phyloP scores from a whole-genome alignment of 2,797 vertebrate species.

The Ctenosaura bakeri region DNA sequence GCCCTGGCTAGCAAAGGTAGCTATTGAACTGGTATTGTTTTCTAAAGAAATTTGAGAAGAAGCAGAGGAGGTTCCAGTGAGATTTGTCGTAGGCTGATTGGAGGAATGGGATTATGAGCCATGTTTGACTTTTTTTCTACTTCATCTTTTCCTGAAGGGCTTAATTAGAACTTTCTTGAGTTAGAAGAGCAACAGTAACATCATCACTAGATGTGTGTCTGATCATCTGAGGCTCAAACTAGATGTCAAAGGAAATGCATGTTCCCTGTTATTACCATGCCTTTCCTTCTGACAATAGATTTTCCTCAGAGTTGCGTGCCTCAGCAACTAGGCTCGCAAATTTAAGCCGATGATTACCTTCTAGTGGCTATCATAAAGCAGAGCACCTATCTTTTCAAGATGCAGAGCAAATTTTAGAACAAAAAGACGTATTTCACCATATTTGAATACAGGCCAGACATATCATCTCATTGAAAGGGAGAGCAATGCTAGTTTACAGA shows the following conservation, averaged over 20 bases:
- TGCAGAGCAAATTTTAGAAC: no score
- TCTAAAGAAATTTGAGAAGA: slow-evolving; percentile 65
- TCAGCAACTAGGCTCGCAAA: no score
- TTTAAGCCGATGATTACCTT: no score
- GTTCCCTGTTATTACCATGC: not conserved
- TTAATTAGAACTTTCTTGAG: slow-evolving; percentile 44
- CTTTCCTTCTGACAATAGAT: not conserved
- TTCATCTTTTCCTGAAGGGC: slow-evolving; percentile 47
- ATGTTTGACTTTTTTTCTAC: slow-evolving; percentile 42
- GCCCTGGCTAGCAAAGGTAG: slow-evolving; percentile 29
- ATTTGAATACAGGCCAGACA: no score
- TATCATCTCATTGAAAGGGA: not conserved
- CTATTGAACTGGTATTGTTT: slow-evolving; percentile 54
- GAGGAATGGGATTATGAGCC: slow-evolving; percentile 57
- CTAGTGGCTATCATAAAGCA: not conserved
- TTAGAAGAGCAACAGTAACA: slow-evolving; percentile 42
- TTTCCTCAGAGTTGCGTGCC: no score
- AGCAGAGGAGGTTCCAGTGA: slow-evolving; percentile 43
- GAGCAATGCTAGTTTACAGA: not conserved
- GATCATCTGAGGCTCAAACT: slow-evolving; percentile 7
- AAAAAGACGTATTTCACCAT: not conserved
- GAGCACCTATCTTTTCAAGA: no score
- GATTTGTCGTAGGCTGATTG: slow-evolving; percentile 70
- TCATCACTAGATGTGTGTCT: slow-evolving; percentile 4
- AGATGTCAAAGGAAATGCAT: no score